Evolutionary conservation across 1,140 invertebrate species (phyloP).

Genomic region (Trichonephila inaurata): DNA sequence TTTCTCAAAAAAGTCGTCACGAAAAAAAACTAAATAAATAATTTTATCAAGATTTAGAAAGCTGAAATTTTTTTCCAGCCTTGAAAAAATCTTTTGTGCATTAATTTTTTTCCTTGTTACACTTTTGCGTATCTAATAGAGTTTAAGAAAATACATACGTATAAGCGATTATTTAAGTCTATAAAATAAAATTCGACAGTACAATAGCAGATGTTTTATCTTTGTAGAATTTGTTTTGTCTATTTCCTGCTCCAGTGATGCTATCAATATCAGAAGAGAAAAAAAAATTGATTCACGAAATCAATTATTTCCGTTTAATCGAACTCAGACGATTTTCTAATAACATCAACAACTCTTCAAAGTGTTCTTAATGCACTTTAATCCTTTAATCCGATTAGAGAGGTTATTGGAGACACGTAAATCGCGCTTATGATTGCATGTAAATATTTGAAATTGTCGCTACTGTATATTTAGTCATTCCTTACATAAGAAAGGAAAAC

Average conservation of each 20-base stretch:
- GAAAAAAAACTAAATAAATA: not conserved
- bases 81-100: not conserved
- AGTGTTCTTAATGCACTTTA: not conserved
- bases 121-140: not conserved
- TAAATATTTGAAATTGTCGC: not conserved
- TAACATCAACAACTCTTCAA: not conserved
- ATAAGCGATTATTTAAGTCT: not conserved
- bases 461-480: not conserved
- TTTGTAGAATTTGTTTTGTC: not conserved
- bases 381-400: constrained; percentile 10
- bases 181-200: not conserved
- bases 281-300: not conserved
- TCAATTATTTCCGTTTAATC: not conserved
- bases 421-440: not conserved
- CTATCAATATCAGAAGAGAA: not conserved
- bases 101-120: not conserved
- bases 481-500: not conserved
- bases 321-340: not conserved
- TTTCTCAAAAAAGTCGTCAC: not conserved
- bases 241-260: not conserved
- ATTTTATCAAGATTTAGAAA: not conserved
- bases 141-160: not conserved
- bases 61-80: not conserved
- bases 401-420: not conserved
- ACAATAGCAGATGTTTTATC: not conserved